These are phyloP conservation scores for Centroberyx gerrardi DNA, from an alignment of 2,797 vertebrate genomes.

Conservation along the genomic window DNA sequence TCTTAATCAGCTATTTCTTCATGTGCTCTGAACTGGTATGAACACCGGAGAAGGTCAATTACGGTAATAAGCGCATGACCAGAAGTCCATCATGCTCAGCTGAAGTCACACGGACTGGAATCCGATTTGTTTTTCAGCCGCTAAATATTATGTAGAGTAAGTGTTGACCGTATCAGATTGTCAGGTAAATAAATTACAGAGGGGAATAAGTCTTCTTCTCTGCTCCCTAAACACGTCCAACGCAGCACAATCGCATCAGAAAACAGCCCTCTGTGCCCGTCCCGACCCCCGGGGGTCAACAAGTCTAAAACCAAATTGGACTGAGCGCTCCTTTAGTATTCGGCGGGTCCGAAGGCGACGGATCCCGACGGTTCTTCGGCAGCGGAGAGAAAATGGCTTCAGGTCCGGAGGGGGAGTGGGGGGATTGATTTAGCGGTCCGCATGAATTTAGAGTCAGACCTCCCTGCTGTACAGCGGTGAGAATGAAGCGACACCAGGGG, in stretches of 20 bases:
- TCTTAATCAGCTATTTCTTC: no score
- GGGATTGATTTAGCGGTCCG: slow-evolving; percentile 21
- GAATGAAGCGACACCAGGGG: no score
- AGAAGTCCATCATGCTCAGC: no score
- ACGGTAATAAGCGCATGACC: no score
- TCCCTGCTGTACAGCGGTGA: neutral
- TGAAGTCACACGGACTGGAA: no score
- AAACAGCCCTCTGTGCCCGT: neutral
- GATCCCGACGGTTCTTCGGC: slow-evolving; percentile 28
- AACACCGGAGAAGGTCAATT: no score
- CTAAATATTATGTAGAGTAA: no score
- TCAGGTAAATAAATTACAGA: no score
- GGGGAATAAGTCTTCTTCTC: no score
- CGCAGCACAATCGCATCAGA: slow-evolving; percentile 25
- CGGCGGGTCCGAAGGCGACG: slow-evolving; percentile 10
- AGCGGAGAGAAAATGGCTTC: slow-evolving; percentile 27
- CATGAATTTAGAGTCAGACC: slow-evolving; percentile 25
- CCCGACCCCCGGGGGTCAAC: neutral
- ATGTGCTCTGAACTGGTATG: no score
- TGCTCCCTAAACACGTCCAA: slow-evolving; percentile 20
- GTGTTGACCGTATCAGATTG: no score
- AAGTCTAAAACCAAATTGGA: slow-evolving; percentile 18
- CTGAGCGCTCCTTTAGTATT: slow-evolving; percentile 21
- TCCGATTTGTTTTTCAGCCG: no score
- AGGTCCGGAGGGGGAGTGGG: slow-evolving; percentile 21